These are phyloP conservation scores for Venustoraphidia nigricollis DNA, from an alignment of 2,888 invertebrate genomes.

Conservation along the genomic window DNA sequence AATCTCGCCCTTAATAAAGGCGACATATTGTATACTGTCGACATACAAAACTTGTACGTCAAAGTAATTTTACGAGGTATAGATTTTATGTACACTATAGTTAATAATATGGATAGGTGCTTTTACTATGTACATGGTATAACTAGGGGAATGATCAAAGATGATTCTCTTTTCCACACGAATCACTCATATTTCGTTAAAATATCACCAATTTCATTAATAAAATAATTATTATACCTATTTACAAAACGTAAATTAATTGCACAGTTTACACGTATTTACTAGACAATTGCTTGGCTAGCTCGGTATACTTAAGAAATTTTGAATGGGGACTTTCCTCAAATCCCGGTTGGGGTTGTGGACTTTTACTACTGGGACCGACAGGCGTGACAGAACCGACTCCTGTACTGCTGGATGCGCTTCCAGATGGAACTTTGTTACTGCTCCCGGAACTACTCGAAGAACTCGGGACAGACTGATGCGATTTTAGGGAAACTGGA, in stretches of 20 bases:
- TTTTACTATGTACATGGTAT: too few relatives aligned
- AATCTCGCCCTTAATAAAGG: background rate
- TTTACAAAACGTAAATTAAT: background rate
- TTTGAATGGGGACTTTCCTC: constrained; percentile 93
- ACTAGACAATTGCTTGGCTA: constrained; percentile 95
- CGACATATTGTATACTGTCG: too few relatives aligned
- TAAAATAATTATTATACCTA: background rate
- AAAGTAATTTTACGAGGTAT: too few relatives aligned
- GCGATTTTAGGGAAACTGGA: constrained; percentile 45
- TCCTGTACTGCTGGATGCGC: constrained; percentile 10
- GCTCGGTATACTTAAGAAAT: constrained; percentile 95
- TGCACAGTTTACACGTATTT: constrained; percentile 66
- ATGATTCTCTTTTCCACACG: too few relatives aligned
- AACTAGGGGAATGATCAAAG: too few relatives aligned
- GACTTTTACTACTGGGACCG: constrained; percentile 21
- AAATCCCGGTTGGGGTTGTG: constrained; percentile 36
- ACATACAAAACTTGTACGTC: too few relatives aligned
- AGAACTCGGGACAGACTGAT: constrained; percentile 25
- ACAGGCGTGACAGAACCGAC: constrained; percentile 15
- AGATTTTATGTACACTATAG: too few relatives aligned
- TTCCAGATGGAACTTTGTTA: constrained; percentile 13
- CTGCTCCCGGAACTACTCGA: constrained; percentile 15
- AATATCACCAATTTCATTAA: too few relatives aligned
- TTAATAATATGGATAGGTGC: too few relatives aligned
- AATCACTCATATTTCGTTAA: too few relatives aligned